Evolutionary conservation across 2,797 vertebrate genomes (phyloP), one percentile per base, ranked within the genome.

Genomic region (Sebastes minor): DNA sequence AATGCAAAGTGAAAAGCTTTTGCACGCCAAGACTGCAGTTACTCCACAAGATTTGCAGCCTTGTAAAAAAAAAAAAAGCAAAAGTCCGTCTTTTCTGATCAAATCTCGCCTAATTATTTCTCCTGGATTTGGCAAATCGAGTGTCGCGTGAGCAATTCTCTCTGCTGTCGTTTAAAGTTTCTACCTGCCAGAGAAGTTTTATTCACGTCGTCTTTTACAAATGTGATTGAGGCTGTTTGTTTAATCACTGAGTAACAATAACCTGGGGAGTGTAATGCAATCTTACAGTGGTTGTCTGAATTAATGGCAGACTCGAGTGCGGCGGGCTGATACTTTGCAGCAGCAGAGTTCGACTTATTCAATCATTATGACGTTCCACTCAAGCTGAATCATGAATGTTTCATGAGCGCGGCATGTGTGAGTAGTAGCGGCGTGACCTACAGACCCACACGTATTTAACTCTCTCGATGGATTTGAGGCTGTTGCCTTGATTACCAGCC

Each of bases 351-450:
- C 22, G 18, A 88, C 83, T 91, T 85, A 85, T 93, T 92, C 77
- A 92, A 86, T 94, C 88, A 87, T 90, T 84, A 81, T 85, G 76
- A 82, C 91, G 6, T 89, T 85, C 77, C 75, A 35, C 75, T 86
- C 81, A 72, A 79, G 78, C 89, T 73, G 70, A 83, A 87, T 78
- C 84, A 88, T 92, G 87, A 92, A 94, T 93, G 83, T 92, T 95
- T 93, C 88, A 93, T 94, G 89, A 90, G 82, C 1, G 9, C 42
- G 27, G 78, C 76, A 75, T 83, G 86, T 72, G 79, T 30, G 75
- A 88, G 79, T 74, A 80, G 81, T 70, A 69, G 66, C 72, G 4
- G 75, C 8, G 32, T 86, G 85, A 89, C 89, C 85, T 46, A 56
- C 60, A 72, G 83, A 90, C 80, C 78, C 71, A 66, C 79, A 71